phyloP scores from a whole-genome alignment of 2,797 vertebrate species.

The Helostoma temminkii region DNA sequence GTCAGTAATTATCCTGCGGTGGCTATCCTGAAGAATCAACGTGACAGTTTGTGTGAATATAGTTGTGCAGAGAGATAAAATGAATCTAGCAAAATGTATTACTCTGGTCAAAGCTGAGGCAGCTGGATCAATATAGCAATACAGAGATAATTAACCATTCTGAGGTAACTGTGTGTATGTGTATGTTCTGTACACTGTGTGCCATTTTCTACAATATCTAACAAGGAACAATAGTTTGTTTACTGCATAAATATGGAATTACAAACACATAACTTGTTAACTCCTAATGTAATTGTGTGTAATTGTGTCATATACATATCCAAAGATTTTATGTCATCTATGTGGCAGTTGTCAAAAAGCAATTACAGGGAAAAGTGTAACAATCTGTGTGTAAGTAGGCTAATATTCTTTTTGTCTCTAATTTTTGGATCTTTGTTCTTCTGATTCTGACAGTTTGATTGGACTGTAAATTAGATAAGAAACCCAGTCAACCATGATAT shows the following conservation, averaged over 20 bases:
- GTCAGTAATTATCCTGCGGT: conserved; percentile 22
- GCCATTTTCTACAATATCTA: conserved; percentile 29
- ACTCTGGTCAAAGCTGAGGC: conserved; percentile 48
- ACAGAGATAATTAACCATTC: conserved; percentile 41
- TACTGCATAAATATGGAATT: conserved; percentile 19
- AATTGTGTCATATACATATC: conserved; percentile 19
- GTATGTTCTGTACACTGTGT: conserved; percentile 8
- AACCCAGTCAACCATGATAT: conserved; percentile 53
- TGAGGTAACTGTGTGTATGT: conserved; percentile 35
- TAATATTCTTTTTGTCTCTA: conserved; percentile 24
- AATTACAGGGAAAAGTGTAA: conserved; percentile 16
- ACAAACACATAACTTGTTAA: conserved; percentile 23
- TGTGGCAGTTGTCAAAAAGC: conserved; percentile 23
- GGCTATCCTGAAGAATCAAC: conserved; percentile 27
- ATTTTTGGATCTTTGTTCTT: conserved; percentile 36
- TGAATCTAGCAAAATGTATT: conserved; percentile 45
- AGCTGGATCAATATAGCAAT: conserved; percentile 45
- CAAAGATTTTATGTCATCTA: conserved; percentile 32
- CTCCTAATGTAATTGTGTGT: conserved; percentile 29
- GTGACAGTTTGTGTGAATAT: conserved; percentile 34
- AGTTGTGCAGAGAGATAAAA: conserved; percentile 36
- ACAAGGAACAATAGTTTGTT: conserved; percentile 24
- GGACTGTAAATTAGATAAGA: conserved; percentile 37
- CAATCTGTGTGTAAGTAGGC: conserved; percentile 23
- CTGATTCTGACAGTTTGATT: conserved; percentile 43